These are phyloP conservation scores for Seira musarum DNA, from an alignment of 2,888 invertebrate species.

Conservation along the genomic window DNA sequence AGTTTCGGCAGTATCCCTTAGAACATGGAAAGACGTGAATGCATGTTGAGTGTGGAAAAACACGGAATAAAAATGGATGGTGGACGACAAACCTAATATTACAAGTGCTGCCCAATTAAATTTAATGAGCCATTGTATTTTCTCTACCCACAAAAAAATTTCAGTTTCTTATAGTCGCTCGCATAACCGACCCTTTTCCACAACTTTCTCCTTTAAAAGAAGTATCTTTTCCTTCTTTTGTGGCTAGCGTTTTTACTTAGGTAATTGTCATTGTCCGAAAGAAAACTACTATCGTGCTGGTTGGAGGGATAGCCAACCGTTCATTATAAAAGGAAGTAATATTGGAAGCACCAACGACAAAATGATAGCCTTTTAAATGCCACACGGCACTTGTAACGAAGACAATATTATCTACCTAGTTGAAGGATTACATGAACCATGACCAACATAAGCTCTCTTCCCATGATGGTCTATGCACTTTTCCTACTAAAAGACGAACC, in stretches of 20 bases:
- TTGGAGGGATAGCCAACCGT: conserved; percentile 29
- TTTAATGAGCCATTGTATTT: conserved; percentile 64
- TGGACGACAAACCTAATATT: not conserved
- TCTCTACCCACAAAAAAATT: conserved; percentile 25
- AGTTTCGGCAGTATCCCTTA: not conserved
- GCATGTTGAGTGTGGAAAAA: not conserved
- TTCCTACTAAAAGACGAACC: not conserved
- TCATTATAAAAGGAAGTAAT: conserved; percentile 22
- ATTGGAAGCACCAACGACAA: not conserved
- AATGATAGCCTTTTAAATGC: conserved; percentile 29
- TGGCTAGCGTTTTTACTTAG: conserved; percentile 14
- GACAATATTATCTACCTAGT: conserved; percentile 10
- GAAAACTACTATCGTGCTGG: conserved; percentile 3
- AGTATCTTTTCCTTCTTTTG: conserved; percentile 9
- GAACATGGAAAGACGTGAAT: not conserved
- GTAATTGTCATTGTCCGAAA: conserved; percentile 19
- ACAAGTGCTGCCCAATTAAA: conserved; percentile 55
- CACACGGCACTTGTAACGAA: not conserved
- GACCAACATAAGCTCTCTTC: conserved; percentile 16
- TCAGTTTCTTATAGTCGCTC: not conserved
- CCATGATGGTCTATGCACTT: not conserved
- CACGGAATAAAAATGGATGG: not conserved
- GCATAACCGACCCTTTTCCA: not conserved
- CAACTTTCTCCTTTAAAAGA: not conserved
- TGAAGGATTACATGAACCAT: conserved; percentile 29